Conservation (phyloP, 2,888 invertebrate species). For the Drosophila hawaiiensis region DNA sequence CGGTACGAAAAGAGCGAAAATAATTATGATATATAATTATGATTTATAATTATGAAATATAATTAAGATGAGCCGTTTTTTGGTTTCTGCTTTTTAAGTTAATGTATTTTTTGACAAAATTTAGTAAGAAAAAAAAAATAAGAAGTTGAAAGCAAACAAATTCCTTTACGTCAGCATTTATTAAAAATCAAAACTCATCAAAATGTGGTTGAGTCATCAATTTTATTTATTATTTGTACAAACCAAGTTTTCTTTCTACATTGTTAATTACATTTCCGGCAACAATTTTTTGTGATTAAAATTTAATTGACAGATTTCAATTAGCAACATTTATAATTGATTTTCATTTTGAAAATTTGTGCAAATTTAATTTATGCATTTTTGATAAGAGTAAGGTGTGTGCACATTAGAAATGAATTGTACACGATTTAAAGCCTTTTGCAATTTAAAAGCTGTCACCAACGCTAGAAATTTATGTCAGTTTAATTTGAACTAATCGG, state of each 20-base stretch:
- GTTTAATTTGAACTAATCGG: conserved; percentile 1
- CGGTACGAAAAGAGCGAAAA: too few relatives aligned
- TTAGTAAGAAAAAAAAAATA: not conserved
- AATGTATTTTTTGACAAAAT: not conserved
- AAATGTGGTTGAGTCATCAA: not conserved
- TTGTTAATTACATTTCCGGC: not conserved
- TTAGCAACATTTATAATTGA: conserved; percentile 19
- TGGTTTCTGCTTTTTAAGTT: not conserved
- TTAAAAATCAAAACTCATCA: not conserved
- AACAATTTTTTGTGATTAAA: conserved; percentile 13
- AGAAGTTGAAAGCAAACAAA: not conserved
- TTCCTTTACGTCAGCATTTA: not conserved
- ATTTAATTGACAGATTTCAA: not conserved
- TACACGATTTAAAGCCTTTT: not conserved
- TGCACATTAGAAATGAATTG: not conserved
- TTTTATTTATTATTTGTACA: not conserved
- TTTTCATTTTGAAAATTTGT: conserved; percentile 15
- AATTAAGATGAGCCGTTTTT: not conserved
- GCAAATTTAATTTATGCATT: conserved; percentile 7
- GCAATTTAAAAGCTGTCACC: conserved; percentile 1
- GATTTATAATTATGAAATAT: too few relatives aligned
- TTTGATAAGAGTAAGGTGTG: conserved; percentile 3
- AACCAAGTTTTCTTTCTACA: not conserved
- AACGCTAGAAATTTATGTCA: not conserved
- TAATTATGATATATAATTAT: too few relatives aligned